These are phyloP conservation scores for Urocyon cinereoargenteus DNA, from an alignment of 2,797 vertebrate genomes.

Conservation along the genomic window DNA sequence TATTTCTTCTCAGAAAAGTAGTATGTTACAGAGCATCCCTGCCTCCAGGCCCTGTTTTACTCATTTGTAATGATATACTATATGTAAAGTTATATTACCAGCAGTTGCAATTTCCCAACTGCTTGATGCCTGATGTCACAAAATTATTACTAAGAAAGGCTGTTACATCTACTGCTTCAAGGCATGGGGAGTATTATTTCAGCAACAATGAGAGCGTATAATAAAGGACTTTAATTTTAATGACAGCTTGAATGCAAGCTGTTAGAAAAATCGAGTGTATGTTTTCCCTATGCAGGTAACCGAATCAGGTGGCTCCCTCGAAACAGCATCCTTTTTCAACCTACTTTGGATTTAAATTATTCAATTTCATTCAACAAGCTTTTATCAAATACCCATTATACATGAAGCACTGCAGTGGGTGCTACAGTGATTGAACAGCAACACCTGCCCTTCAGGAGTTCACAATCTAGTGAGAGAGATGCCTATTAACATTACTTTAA, in stretches of 20 bases:
- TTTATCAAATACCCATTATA: conserved; percentile 51
- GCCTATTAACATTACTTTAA: not conserved
- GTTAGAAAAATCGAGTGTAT: conserved; percentile 63
- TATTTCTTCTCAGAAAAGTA: conserved; percentile 70
- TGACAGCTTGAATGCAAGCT: conserved; percentile 75
- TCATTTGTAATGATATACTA: conserved; percentile 80
- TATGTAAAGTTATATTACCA: conserved; percentile 76
- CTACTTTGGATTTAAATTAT: conserved; percentile 76
- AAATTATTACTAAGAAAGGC: conserved; percentile 79
- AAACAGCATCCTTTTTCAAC: conserved; percentile 53
- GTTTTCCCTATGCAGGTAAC: conserved; percentile 68
- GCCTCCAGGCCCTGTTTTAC: conserved; percentile 71
- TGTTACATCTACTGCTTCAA: conserved; percentile 72
- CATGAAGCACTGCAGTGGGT: not conserved
- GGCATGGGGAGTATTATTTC: conserved; percentile 74
- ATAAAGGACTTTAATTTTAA: conserved; percentile 80
- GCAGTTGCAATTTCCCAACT: conserved; percentile 74
- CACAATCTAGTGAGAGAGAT: not conserved
- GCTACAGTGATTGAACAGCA: not conserved
- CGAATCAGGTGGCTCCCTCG: not conserved
- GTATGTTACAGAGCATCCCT: conserved; percentile 47
- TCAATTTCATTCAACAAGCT: conserved; percentile 58
- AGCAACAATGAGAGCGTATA: conserved; percentile 69
- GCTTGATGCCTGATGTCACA: conserved; percentile 78
- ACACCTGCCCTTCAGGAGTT: not conserved